phyloP scores from a whole-genome alignment of 2,888 invertebrate genomes.

The Heliconius sara region DNA sequence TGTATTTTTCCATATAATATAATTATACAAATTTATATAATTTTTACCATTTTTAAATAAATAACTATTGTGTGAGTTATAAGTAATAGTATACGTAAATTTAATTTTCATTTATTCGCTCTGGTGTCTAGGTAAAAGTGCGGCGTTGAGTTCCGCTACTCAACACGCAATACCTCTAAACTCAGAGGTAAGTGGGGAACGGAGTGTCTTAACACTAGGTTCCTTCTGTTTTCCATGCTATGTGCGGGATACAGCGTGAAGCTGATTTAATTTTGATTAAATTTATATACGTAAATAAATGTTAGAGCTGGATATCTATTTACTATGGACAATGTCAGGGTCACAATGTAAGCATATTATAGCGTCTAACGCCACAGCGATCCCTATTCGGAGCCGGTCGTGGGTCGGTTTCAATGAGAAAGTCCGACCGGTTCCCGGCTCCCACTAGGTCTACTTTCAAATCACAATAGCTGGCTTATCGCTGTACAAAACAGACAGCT shows the following conservation, averaged over 20 bases:
- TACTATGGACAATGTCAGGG: constrained; percentile 44
- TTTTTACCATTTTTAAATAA: not conserved
- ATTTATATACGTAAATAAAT: too few species aligned
- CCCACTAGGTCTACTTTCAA: constrained; percentile 80
- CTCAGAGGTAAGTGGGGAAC: too few species aligned
- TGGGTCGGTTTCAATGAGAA: constrained; percentile 79
- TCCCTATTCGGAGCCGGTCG: constrained; percentile 51
- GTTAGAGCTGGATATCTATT: not conserved
- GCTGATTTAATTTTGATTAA: too few species aligned
- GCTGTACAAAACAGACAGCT: constrained; percentile 60
- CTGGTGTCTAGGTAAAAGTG: too few species aligned
- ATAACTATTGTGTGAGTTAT: not conserved
- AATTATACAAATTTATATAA: not conserved
- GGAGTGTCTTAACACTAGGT: too few species aligned
- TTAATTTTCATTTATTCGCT: not conserved
- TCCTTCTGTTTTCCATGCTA: too few species aligned
- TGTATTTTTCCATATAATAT: not conserved
- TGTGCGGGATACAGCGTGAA: too few species aligned
- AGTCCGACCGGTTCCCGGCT: constrained; percentile 78
- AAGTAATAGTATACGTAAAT: constrained; percentile 5
- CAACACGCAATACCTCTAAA: too few species aligned
- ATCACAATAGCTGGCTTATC: constrained; percentile 77
- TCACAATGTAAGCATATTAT: constrained; percentile 36
- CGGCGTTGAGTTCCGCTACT: too few species aligned
- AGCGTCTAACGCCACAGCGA: constrained; percentile 34